These are phyloP conservation scores for Calycopis cecrops DNA, from an alignment of 1,140 invertebrate species.

Conservation along the genomic window DNA sequence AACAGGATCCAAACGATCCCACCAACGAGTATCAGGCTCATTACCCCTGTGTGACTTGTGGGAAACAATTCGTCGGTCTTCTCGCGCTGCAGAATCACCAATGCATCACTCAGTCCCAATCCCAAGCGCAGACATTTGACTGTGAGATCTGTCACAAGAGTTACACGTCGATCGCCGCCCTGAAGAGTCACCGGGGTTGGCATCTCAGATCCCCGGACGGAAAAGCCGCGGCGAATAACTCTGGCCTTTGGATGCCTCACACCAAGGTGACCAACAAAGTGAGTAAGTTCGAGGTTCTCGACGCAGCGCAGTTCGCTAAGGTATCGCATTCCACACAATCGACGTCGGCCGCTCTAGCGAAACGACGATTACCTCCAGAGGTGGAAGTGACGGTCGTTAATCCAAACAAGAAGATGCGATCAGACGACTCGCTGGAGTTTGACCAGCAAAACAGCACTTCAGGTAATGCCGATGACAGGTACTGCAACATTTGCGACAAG, in stretches of 20 bases:
- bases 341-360: slow-evolving; percentile 35
- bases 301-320: slow-evolving; percentile 39
- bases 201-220: slow-evolving; percentile 75
- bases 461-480: slow-evolving; percentile 60
- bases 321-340: slow-evolving; percentile 35
- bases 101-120: slow-evolving; percentile 49
- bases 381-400: slow-evolving; percentile 71
- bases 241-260: slow-evolving; percentile 73
- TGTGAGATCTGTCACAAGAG: slow-evolving; percentile 77
- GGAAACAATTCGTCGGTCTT: slow-evolving; percentile 66
- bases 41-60: slow-evolving; percentile 67
- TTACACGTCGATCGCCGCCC: slow-evolving; percentile 73
- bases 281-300: slow-evolving; percentile 67
- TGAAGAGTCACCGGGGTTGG: slow-evolving; percentile 79
- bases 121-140: slow-evolving; percentile 64
- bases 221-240: slow-evolving; percentile 70
- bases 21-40: slow-evolving; percentile 61
- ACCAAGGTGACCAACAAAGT: slow-evolving; percentile 71
- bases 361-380: slow-evolving; percentile 66
- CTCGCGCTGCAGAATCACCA: slow-evolving; percentile 70
- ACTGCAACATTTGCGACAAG: slow-evolving; percentile 77
- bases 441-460: slow-evolving; percentile 40
- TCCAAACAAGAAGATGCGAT: slow-evolving; percentile 66
- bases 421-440: slow-evolving; percentile 59
- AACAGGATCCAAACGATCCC: slow-evolving; percentile 46